phyloP scores from a whole-genome alignment of 2,888 invertebrate genomes.

The Drosophila colorata region DNA sequence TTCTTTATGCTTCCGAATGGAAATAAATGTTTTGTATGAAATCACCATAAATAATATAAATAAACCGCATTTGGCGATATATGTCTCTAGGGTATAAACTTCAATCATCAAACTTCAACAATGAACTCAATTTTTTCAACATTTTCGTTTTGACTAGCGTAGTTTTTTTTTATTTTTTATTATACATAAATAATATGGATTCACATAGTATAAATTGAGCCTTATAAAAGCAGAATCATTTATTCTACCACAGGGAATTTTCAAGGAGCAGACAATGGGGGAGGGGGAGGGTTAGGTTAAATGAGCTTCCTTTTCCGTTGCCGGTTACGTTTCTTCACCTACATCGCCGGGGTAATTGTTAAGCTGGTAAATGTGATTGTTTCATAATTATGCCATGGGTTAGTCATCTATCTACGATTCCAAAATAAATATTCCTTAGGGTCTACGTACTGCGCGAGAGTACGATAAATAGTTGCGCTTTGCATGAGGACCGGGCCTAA shows the following conservation, averaged over 20 bases:
- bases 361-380: slow-evolving; percentile 26
- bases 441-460: slow-evolving; percentile 47
- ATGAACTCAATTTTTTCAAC: too few species aligned
- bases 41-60: too few species aligned
- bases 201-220: slow-evolving; percentile 74
- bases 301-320: slow-evolving; percentile 22
- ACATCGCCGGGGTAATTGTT: slow-evolving; percentile 13
- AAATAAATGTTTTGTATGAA: too few species aligned
- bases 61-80: too few species aligned
- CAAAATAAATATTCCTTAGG: slow-evolving; percentile 76
- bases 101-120: too few species aligned
- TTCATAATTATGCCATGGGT: slow-evolving; percentile 49
- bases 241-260: slow-evolving; percentile 25
- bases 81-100: too few species aligned
- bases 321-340: slow-evolving; percentile 12
- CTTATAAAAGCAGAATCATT: slow-evolving; percentile 48
- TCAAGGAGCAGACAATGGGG: background rate
- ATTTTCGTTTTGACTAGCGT: slow-evolving; percentile 68
- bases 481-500: slow-evolving; percentile 69
- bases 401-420: slow-evolving; percentile 63
- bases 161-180: slow-evolving; percentile 51
- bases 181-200: slow-evolving; percentile 65
- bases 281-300: slow-evolving; percentile 4
- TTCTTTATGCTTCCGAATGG: too few species aligned
- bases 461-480: slow-evolving; percentile 63